Conservation (phyloP, 2,888 invertebrate genomes). For the Rhagium mordax region DNA sequence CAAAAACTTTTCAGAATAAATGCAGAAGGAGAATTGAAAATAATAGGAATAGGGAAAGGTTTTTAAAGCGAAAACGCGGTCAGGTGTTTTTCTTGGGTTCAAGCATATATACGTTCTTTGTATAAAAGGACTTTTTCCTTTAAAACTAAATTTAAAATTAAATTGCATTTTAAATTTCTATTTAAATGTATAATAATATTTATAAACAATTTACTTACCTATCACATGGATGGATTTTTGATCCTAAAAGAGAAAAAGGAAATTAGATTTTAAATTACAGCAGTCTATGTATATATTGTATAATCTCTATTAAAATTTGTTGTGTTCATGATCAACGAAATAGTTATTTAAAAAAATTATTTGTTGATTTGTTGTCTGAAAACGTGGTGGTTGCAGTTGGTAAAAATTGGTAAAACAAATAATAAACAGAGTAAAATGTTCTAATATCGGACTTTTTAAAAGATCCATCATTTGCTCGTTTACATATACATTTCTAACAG, state of each 20-base stretch:
- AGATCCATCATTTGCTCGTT: no score
- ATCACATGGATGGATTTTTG: not conserved
- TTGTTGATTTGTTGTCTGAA: no score
- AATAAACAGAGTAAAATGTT: no score
- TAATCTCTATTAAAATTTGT: no score
- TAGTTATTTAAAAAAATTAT: no score
- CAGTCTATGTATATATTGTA: no score
- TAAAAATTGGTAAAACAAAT: no score
- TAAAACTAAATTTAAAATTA: slow-evolving; percentile 30
- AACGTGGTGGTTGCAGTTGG: no score
- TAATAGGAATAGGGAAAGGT: slow-evolving; percentile 59
- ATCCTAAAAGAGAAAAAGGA: slow-evolving; percentile 19
- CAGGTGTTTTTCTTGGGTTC: slow-evolving; percentile 39
- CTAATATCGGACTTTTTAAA: no score
- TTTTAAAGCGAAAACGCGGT: slow-evolving; percentile 42
- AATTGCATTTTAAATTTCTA: slow-evolving; percentile 33
- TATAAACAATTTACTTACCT: slow-evolving; percentile 32
- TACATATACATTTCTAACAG: no score
- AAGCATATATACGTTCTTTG: slow-evolving; percentile 21
- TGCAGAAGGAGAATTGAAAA: slow-evolving; percentile 59
- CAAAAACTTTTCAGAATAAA: slow-evolving; percentile 61
- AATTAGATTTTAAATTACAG: slow-evolving; percentile 20
- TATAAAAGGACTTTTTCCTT: slow-evolving; percentile 5
- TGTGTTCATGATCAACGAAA: no score
- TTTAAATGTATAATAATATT: slow-evolving; percentile 33